Evolutionary conservation across 2,797 vertebrate genomes (phyloP), one percentile per base, ranked within the genome.

Genomic region (Clarias laeviceps): DNA sequence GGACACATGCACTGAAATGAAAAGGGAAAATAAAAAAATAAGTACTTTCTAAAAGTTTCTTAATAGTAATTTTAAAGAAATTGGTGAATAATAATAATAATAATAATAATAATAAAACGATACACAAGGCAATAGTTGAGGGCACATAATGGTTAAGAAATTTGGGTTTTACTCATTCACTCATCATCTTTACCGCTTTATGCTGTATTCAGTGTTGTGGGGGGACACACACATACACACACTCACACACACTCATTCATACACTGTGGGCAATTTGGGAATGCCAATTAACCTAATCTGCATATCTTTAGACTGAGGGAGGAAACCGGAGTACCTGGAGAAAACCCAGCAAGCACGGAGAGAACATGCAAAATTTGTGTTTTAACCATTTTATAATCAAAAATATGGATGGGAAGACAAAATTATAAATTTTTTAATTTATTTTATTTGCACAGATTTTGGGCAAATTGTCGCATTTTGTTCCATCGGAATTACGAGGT

Each of bases 21-120:
- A 29, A 29, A 57, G 3, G n/a, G 45, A 56, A 76, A 57, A 20
- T 27, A 2, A 27, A 27, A 72, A 37, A 0, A 34, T 12, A 18
- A 80, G 40, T 12, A 56, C 17, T 56, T 77, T 85, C 65, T 6
- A 78, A 76, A 74, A n/a, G 81, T 72, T 66, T 37, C 37, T 14
- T 59, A 45, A 37, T 2, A 74, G 50, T 8, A 56, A 54, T 27
- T 54, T n/a, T 29, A 73, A 73, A 27, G 70, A 73, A 54, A 27
- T 50, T 15, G 40, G 6, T 27, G 0, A 73, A 54, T 4, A 14
- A 5, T 4, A 40, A 1, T 6, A 50, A 2, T 40, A 22, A 5
- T 34, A 73, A 27, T 4, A 14, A 5, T 4, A 40, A 5, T 6
- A 50, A 12, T 37, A 14, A 29, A 11, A 3, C 1, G 9, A 1